Evolutionary conservation across 1,140 invertebrate species (phyloP).

Genomic region (Laupala kohalensis): DNA sequence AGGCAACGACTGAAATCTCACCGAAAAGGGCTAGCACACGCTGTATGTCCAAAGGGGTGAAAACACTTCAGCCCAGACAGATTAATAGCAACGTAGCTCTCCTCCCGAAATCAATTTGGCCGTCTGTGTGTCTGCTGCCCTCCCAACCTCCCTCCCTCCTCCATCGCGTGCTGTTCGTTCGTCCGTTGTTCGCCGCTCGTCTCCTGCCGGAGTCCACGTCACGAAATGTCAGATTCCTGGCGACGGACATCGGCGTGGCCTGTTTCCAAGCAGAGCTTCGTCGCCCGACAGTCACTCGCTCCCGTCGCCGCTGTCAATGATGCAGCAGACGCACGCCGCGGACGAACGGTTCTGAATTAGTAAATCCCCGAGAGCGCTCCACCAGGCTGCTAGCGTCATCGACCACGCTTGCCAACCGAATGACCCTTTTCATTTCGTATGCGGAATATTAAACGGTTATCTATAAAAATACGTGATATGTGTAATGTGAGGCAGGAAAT

Average conservation of each 20-base stretch:
- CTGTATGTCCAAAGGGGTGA: too few relatives aligned
- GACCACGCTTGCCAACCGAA: too few relatives aligned
- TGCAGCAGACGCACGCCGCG: background rate
- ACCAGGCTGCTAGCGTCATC: too few relatives aligned
- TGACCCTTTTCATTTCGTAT: too few relatives aligned
- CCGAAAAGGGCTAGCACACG: too few relatives aligned
- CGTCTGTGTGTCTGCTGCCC: background rate
- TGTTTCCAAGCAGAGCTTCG: background rate
- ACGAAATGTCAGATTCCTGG: background rate
- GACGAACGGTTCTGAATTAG: background rate
- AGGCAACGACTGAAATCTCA: too few relatives aligned
- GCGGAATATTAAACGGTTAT: too few relatives aligned
- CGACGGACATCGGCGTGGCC: too few relatives aligned
- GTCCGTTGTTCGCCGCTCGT: background rate
- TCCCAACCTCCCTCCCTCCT: background rate
- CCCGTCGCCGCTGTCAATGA: background rate
- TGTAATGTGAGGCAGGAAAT: too few relatives aligned
- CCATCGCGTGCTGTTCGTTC: background rate
- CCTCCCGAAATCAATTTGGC: background rate
- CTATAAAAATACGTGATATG: too few relatives aligned
- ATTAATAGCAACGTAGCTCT: background rate
- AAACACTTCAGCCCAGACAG: background rate
- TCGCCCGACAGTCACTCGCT: background rate
- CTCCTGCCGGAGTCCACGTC: background rate
- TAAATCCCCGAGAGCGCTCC: background rate